A percentile compares a stretch with the other conserved stretches of the same genome.
Conservation (phyloP, 2,113 vertebrate species). For the Brachyistius frenatus region DNA sequence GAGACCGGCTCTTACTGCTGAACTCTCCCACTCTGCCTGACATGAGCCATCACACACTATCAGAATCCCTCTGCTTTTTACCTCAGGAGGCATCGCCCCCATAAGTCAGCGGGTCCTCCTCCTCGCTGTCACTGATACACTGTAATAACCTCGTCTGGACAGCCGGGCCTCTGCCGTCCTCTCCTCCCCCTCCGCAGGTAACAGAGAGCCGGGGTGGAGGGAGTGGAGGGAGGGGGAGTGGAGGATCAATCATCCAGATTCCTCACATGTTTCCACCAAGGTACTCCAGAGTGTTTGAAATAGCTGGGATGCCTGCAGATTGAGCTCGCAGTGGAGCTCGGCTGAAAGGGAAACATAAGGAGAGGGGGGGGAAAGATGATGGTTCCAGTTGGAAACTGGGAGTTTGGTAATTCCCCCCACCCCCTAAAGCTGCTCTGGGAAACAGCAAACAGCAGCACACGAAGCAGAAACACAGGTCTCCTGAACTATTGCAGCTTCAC, state of each 20-base stretch:
- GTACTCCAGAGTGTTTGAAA: conserved; percentile 70
- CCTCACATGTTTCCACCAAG: conserved; percentile 75
- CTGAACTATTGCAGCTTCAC: conserved; percentile 20
- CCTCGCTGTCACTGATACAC: conserved; percentile 52
- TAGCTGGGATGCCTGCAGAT: conserved; percentile 74
- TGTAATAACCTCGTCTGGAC: conserved; percentile 60
- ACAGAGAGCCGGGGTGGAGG: conserved; percentile 54
- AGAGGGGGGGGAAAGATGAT: not conserved
- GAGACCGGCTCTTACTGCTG: conserved; percentile 10
- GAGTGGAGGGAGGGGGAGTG: conserved; percentile 61
- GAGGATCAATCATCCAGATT: conserved; percentile 77
- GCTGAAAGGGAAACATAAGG: conserved; percentile 28
- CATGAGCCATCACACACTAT: conserved; percentile 12
- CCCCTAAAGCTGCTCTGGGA: conserved; percentile 18
- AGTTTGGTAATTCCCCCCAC: conserved; percentile 15
- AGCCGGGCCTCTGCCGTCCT: conserved; percentile 49
- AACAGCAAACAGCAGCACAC: conserved; percentile 30
- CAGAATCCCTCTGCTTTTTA: conserved; percentile 35
- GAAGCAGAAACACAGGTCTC: conserved; percentile 14
- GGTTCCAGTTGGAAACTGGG: conserved; percentile 32
- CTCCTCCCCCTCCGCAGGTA: conserved; percentile 74
- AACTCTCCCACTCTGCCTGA: not conserved
- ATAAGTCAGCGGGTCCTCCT: conserved; percentile 40
- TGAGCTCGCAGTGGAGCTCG: conserved; percentile 36
- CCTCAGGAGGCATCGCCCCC: conserved; percentile 42